Base-by-base conservation (phyloP, 2,113 vertebrate genomes). In the Istiophorus platypterus region DNA sequence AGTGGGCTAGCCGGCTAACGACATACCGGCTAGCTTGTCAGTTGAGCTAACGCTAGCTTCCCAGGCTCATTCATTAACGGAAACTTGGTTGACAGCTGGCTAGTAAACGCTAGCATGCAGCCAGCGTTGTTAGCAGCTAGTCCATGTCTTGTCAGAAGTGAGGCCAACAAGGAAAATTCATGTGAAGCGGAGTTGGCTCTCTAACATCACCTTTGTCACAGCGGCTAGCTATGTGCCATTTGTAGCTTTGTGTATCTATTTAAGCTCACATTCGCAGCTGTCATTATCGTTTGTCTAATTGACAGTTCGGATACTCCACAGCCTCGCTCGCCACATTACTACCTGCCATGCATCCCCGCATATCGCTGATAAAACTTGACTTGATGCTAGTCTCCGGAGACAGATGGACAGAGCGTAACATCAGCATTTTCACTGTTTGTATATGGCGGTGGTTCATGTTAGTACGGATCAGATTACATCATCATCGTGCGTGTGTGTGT, bases 1-100 rank as follows among this genome's bases (percentile, higher is more conserved):
- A 85, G 87, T 7, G 69, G 68, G 82, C 80, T 90, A 93, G 86
- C 90, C 68, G 84, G 81, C 62, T 89, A 91, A 80, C 80, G 15
- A 0, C 66, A 39, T 6, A 72, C 90, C 90, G 90, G 87, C 83
- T 79, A 86, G 72, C 85, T 63, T n/a, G 49, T 2, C 26, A 5
- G 51, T 14, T 4, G 65, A 34, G 82, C 84, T 88, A 85, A 78
- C 31, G 72, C 7, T 82, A 81, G 83, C 87, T 65, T 12, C n/a
- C 62, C 59, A 22, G 22, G 47, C 81, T 82, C 86, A 82, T 83
- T 91, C 85, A 87, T 88, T 84, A 58, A 85, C 31, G 29, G 51
- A 14, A 72, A 72, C 51, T 80, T 49, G 17, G 51, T 1, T 80
- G 79, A 81, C 77, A 81, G 87, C 52, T 45, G 70, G 80, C 65